Base-by-base conservation (phyloP, 2,113 vertebrate species). In the Perccottus glenii region DNA sequence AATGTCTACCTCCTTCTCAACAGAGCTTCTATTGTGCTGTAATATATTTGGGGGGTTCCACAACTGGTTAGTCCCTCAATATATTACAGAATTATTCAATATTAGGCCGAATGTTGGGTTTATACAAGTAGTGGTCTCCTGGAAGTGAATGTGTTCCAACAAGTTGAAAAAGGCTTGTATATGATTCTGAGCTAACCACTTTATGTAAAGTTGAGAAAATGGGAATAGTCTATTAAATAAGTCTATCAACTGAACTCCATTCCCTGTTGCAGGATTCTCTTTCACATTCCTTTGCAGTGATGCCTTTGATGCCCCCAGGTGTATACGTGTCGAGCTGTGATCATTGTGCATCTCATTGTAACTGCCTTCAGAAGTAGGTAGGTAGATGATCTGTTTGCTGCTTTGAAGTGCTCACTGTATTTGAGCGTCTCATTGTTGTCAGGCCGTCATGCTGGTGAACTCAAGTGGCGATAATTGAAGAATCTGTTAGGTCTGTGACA, bases 271-370 rank as follows among this genome's bases (percentile, higher is more conserved):
- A 75, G 50, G 62, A 67, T 75, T 48, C 47, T 48, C 47, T 85
- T 85, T 77, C 61, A 79, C 81, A 64, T 67, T 67, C 49, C 43
- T 50, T 51, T n/a, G 5, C 57, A 51, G 50, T 44, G 68, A 73
- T 66, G 5, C 63, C 78, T 86, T 86, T 88, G 82, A 86, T 78
- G 68, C 70, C 75, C 43, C 60, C 5, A 4, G 46, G 55, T 0
- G 8, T 9, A 27, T 38, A 11, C 48, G 10, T 60, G 60, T 48
- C 12, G 10, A 19, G 6, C 55, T 67, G 61, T 76, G 74, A 81
- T 78, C 48, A 50, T 63, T 75, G 59, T 64, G 66, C 47, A 33
- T 48, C 53, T 60, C 47, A 71, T 53, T 19, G 47, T 47, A 46
- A 48, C 2, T 65, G 42, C 44, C 44, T 48, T 36, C 49, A 35